Conservation (phyloP, 2,888 invertebrate species). For the Eumerus sabulonum region DNA sequence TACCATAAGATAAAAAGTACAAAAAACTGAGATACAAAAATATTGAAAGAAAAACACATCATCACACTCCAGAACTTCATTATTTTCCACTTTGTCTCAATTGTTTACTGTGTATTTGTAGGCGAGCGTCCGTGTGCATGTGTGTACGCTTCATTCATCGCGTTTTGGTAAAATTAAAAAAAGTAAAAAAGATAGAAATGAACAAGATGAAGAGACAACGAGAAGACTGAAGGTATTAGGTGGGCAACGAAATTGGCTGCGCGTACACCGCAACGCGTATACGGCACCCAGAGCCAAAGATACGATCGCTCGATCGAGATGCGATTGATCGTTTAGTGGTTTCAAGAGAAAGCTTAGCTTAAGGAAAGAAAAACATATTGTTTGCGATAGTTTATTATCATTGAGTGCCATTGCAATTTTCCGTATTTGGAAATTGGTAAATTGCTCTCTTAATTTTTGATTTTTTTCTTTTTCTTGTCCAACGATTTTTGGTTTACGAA, state of each 20-base stretch:
- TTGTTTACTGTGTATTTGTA: slow-evolving; percentile 48
- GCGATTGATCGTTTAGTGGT: slow-evolving; percentile 50
- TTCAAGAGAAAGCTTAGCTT: slow-evolving; percentile 54
- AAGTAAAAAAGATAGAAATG: no score
- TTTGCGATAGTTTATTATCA: slow-evolving; percentile 31
- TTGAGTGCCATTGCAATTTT: slow-evolving; percentile 42
- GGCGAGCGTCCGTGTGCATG: slow-evolving; percentile 4
- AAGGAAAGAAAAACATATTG: slow-evolving; percentile 29
- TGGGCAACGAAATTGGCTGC: slow-evolving; percentile 33
- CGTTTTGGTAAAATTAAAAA: background rate
- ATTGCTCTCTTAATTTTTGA: no score
- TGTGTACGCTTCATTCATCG: slow-evolving; percentile 31
- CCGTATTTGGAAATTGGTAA: slow-evolving; percentile 37
- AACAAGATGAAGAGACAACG: background rate
- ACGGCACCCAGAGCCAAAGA: background rate
- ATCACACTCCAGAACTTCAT: slow-evolving; percentile 70
- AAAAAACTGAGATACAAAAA: slow-evolving; percentile 15
- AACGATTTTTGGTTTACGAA: slow-evolving; percentile 1
- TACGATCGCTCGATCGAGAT: slow-evolving; percentile 13
- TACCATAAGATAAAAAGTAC: no score
- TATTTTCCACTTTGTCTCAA: slow-evolving; percentile 72
- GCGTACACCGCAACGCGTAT: background rate
- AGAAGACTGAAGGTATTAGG: slow-evolving; percentile 22
- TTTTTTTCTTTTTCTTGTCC: no score
- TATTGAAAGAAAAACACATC: slow-evolving; percentile 61